Evolutionary conservation across 2,113 vertebrate species (phyloP).

Genomic region (Stictonetta naevosa): DNA sequence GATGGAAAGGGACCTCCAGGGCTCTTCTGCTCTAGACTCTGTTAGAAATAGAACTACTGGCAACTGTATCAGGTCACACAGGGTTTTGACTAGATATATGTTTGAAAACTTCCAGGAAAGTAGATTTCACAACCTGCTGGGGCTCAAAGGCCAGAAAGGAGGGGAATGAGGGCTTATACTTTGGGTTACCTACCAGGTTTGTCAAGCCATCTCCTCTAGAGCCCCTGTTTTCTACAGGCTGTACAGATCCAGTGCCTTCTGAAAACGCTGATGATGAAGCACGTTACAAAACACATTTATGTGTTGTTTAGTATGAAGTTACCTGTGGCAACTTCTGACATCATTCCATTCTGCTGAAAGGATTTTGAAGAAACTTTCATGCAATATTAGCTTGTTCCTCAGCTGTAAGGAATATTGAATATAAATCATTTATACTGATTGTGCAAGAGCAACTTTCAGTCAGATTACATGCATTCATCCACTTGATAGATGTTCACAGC

Average conservation of each 20-base stretch:
- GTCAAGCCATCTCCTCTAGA: background rate
- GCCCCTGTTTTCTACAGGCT: background rate
- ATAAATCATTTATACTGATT: background rate
- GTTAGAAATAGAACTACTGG: background rate
- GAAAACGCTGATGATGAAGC: background rate
- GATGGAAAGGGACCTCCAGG: background rate
- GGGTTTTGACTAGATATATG: background rate
- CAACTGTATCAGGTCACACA: background rate
- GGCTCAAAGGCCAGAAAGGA: background rate
- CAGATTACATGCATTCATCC: background rate
- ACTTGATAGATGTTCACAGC: background rate
- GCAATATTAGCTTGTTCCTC: background rate
- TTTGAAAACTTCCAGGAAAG: background rate
- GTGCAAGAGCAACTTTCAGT: background rate
- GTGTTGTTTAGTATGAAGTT: background rate
- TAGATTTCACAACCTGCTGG: background rate
- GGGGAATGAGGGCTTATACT: background rate
- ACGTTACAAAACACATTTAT: background rate
- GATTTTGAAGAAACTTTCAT: background rate
- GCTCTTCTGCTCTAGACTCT: background rate
- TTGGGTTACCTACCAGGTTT: background rate
- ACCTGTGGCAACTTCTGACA: background rate
- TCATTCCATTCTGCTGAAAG: background rate
- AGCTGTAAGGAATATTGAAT: background rate
- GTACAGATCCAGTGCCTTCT: background rate